Evolutionary conservation across 2,888 invertebrate genomes (phyloP).

Genomic region (Cheilosia grossa): DNA sequence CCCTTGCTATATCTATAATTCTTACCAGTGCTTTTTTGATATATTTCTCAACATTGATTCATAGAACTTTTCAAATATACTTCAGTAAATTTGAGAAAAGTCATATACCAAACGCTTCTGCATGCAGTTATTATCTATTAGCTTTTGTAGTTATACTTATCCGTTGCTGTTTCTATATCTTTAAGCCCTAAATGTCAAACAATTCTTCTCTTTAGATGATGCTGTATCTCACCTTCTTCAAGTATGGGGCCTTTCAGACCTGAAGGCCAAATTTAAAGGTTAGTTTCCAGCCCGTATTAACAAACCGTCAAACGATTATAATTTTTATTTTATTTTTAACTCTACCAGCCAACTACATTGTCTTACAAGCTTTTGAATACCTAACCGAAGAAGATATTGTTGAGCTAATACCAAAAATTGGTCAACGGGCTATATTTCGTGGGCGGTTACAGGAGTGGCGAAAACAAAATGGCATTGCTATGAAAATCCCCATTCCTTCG

Average conservation of each 20-base stretch:
- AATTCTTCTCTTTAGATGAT: constrained; percentile 16
- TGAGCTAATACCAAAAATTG: constrained; percentile 77
- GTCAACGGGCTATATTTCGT: constrained; percentile 77
- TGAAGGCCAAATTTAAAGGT: constrained; percentile 63
- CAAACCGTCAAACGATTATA: background rate
- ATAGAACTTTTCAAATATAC: too few relatives aligned
- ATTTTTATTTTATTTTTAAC: background rate
- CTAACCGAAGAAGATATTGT: constrained; percentile 76
- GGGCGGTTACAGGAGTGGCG: constrained; percentile 74
- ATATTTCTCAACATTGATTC: too few relatives aligned
- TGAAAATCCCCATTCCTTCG: background rate
- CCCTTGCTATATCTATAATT: too few relatives aligned
- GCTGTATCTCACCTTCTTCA: constrained; percentile 48
- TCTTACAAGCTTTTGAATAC: constrained; percentile 74
- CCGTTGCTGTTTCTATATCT: too few relatives aligned
- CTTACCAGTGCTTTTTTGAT: too few relatives aligned
- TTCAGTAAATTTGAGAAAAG: too few relatives aligned
- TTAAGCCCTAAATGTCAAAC: background rate
- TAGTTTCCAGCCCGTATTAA: background rate
- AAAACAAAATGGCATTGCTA: constrained; percentile 44
- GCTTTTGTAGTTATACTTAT: too few relatives aligned
- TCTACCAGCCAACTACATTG: constrained; percentile 50
- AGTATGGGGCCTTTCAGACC: constrained; percentile 56
- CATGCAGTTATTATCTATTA: too few relatives aligned
- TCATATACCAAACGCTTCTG: too few relatives aligned